phyloP scores from a whole-genome alignment of 2,888 invertebrate genomes.

The Leucozona laternaria region DNA sequence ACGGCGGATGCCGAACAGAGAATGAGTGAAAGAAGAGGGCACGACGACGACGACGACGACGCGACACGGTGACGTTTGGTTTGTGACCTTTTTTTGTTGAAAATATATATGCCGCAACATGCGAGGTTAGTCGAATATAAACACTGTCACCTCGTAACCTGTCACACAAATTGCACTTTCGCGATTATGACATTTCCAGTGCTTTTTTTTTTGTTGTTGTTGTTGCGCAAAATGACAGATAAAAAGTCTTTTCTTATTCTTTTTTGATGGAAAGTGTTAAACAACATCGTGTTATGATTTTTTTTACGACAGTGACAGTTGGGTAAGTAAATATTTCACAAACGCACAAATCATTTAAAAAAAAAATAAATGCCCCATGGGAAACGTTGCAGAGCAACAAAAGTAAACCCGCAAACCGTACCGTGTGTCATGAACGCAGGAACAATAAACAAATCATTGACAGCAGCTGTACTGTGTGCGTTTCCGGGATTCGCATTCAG shows the following conservation, averaged over 20 bases:
- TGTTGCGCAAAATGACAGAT: slow-evolving; percentile 18
- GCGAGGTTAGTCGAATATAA: slow-evolving; percentile 43
- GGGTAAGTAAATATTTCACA: slow-evolving; percentile 20
- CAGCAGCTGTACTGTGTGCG: slow-evolving; percentile 38
- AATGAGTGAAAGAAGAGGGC: slow-evolving; percentile 34
- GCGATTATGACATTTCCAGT: slow-evolving; percentile 67
- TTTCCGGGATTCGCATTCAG: slow-evolving; percentile 57
- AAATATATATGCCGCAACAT: slow-evolving; percentile 6
- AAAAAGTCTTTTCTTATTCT: neutral
- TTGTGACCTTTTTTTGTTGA: slow-evolving; percentile 52
- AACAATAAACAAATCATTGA: slow-evolving; percentile 44
- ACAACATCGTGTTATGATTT: slow-evolving; percentile 5
- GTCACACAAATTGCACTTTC: slow-evolving; percentile 73
- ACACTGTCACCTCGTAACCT: slow-evolving; percentile 65
- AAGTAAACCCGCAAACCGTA: neutral
- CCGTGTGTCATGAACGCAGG: slow-evolving; percentile 19
- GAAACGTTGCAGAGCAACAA: slow-evolving; percentile 1
- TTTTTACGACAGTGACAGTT: slow-evolving; percentile 26
- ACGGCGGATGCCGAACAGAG: neutral
- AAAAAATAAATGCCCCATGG: neutral
- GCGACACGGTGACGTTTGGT: slow-evolving; percentile 19
- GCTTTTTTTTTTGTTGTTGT: neutral
- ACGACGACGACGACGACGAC: slow-evolving; percentile 21
- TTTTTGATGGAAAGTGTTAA: slow-evolving; percentile 35
- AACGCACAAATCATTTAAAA: slow-evolving; percentile 34